Percentiles rank a stretch among this genome's conserved stretches.
phyloP scores from a whole-genome alignment of 2,113 vertebrate species.

The Conger conger region DNA sequence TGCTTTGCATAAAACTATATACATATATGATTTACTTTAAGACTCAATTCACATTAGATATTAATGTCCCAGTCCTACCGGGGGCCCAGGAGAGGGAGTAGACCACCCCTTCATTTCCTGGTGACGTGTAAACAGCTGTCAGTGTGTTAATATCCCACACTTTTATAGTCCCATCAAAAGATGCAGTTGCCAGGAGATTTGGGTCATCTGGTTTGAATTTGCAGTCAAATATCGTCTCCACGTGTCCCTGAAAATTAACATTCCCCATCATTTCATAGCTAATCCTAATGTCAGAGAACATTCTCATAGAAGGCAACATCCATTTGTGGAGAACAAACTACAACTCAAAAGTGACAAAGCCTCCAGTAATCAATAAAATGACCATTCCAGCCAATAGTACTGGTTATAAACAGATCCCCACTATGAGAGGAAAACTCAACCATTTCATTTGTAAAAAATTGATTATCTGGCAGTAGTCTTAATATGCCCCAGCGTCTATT shows the following conservation, averaged over 20 bases:
- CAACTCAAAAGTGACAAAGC: too few relatives aligned
- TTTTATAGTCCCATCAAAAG: conserved; percentile 97
- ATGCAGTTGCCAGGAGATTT: conserved; percentile 93
- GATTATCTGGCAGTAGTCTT: too few relatives aligned
- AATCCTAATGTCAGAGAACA: not conserved
- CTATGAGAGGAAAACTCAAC: too few relatives aligned
- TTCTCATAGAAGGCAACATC: too few relatives aligned
- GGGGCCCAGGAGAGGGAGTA: conserved; percentile 98
- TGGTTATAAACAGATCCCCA: too few relatives aligned
- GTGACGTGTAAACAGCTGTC: conserved; percentile 89
- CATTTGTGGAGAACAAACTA: too few relatives aligned
- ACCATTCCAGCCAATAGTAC: too few relatives aligned
- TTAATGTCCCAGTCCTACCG: conserved; percentile 64
- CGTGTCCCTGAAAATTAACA: conserved; percentile 80
- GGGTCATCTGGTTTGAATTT: conserved; percentile 97
- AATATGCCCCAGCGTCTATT: too few relatives aligned
- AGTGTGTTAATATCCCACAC: conserved; percentile 97
- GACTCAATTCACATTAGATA: not conserved
- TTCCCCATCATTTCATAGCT: not conserved
- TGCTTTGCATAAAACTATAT: too few relatives aligned
- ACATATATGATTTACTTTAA: too few relatives aligned
- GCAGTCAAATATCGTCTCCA: conserved; percentile 99
- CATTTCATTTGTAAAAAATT: too few relatives aligned
- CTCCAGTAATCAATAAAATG: too few relatives aligned
- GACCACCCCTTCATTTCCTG: conserved; percentile 95